A percentile compares a stretch with the other conserved stretches of the same genome.
Evolutionary conservation across 2,888 invertebrate species (phyloP).

Genomic region (Elaeidobius kamerunicus): DNA sequence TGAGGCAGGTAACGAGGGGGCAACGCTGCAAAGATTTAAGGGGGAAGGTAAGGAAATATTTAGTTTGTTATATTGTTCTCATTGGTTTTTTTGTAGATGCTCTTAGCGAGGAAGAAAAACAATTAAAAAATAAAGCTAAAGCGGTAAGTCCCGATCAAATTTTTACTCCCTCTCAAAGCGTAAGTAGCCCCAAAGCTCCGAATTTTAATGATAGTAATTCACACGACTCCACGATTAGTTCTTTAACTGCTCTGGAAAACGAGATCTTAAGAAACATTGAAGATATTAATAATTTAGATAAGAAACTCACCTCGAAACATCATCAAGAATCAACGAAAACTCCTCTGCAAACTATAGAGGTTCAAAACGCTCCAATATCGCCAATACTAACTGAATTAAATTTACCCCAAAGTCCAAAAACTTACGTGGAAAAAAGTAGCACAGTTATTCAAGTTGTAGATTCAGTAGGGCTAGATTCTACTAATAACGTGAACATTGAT

Average conservation of each 20-base stretch:
- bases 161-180: slow-evolving; percentile 33
- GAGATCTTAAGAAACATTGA: slow-evolving; percentile 40
- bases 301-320: slow-evolving; percentile 24
- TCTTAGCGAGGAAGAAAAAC: slow-evolving; percentile 28
- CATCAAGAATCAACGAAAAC: slow-evolving; percentile 3
- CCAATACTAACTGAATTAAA: slow-evolving; percentile 13
- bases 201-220: slow-evolving; percentile 15
- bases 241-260: slow-evolving; percentile 36
- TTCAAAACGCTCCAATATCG: slow-evolving; percentile 5
- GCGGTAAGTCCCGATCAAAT: slow-evolving; percentile 45
- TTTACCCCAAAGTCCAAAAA: slow-evolving; percentile 35
- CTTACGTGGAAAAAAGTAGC: slow-evolving; percentile 48
- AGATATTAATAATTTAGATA: slow-evolving; percentile 38
- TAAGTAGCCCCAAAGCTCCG: slow-evolving; percentile 31
- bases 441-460: slow-evolving; percentile 47
- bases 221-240: slow-evolving; percentile 23
- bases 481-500: slow-evolving; percentile 7
- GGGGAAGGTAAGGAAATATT: slow-evolving; percentile 45
- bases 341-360: slow-evolving; percentile 3
- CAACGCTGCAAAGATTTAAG: slow-evolving; percentile 39
- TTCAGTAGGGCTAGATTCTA: slow-evolving; percentile 31
- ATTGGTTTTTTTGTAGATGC: slow-evolving; percentile 24
- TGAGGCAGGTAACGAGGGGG: slow-evolving; percentile 54
- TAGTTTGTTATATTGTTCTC: background rate
- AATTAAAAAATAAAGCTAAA: slow-evolving; percentile 40